Evolutionary conservation across 2,797 vertebrate genomes (phyloP).

Genomic region (Tapera naevia): DNA sequence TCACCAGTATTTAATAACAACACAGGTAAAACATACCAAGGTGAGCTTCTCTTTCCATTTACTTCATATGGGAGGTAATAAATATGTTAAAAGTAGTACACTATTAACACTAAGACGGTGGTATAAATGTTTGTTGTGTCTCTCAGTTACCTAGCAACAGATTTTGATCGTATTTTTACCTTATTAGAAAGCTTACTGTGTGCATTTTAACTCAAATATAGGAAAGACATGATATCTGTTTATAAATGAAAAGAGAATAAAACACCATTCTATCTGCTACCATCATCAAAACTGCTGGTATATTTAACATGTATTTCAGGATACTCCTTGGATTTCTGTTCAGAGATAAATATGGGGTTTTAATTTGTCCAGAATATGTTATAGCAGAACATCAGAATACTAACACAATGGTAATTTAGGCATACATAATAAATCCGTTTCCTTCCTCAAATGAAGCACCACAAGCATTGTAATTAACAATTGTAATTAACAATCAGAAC

Average conservation of each 20-base stretch:
- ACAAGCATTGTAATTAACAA: neutral
- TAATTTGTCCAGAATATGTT: neutral
- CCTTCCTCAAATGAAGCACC: neutral
- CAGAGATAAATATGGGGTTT: neutral
- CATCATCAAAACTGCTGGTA: neutral
- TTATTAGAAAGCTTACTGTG: neutral
- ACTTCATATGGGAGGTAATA: neutral
- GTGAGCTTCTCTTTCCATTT: slow-evolving; percentile 51
- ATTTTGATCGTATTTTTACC: neutral
- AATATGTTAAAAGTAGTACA: neutral
- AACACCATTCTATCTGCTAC: neutral
- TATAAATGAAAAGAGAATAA: neutral
- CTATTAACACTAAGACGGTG: neutral
- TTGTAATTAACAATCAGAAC: neutral
- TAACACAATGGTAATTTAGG: neutral
- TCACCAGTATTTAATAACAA: neutral
- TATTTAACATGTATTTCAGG: neutral
- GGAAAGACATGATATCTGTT: neutral
- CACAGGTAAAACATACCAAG: neutral
- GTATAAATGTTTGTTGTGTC: neutral
- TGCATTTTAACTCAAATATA: neutral
- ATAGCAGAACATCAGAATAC: neutral
- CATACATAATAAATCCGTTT: neutral
- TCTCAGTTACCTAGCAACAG: slow-evolving; percentile 44
- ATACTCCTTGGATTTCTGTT: neutral